Percentiles rank a stretch among this genome's conserved stretches.
phyloP scores from a whole-genome alignment of 2,888 invertebrate genomes.

The Orthonychiurus folsomi region DNA sequence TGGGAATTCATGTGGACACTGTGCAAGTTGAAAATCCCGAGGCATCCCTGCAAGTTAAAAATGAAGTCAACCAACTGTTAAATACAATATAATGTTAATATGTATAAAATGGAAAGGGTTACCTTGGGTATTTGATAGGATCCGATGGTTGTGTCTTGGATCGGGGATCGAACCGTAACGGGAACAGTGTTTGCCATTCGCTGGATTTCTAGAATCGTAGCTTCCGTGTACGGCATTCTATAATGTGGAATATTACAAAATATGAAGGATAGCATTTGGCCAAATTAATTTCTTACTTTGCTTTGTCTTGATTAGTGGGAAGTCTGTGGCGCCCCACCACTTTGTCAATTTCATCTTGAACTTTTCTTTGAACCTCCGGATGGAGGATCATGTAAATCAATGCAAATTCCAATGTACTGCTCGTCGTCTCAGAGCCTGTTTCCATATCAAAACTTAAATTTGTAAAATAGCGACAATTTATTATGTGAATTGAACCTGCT shows the following conservation, averaged over 20 bases:
- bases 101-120: too few species aligned
- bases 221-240: not conserved
- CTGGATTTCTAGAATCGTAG: not conserved
- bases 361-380: not conserved
- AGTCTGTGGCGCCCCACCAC: not conserved
- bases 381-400: not conserved
- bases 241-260: conserved; percentile 5
- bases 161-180: not conserved
- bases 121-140: conserved; percentile 20
- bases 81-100: too few species aligned
- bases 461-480: not conserved
- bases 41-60: conserved; percentile 13
- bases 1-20: conserved; percentile 20
- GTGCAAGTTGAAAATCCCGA: conserved; percentile 20
- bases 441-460: not conserved
- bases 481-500: not conserved
- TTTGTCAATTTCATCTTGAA: not conserved
- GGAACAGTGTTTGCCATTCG: not conserved
- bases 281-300: conserved; percentile 1
- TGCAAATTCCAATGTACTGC: not conserved
- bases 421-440: not conserved
- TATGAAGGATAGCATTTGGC: not conserved
- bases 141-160: conserved; percentile 8
- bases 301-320: not conserved
- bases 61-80: too few species aligned